These are phyloP conservation scores for Lasaia peninsularis DNA, from an alignment of 1,140 invertebrate genomes.

Conservation along the genomic window DNA sequence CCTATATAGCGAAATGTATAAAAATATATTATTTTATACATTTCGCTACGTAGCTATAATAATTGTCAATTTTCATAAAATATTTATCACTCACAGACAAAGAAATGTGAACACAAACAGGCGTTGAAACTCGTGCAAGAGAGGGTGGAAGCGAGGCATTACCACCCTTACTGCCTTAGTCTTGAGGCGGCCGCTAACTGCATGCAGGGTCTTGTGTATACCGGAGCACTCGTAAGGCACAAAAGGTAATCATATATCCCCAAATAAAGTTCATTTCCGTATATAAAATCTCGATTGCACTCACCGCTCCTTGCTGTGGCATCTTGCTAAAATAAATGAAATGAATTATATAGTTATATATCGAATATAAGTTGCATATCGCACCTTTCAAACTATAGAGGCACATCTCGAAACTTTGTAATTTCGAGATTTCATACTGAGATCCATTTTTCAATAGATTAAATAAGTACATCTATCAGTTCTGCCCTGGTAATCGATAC, in stretches of 20 bases:
- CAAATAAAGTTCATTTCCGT: no score
- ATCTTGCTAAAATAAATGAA: not conserved
- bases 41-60: not conserved
- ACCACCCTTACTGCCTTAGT: slow-evolving; percentile 80
- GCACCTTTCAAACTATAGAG: no score
- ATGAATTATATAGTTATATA: not conserved
- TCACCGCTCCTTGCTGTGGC: no score
- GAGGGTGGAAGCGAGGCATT: slow-evolving; percentile 60
- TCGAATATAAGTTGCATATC: no score
- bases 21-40: not conserved
- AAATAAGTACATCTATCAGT: no score
- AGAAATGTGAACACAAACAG: slow-evolving; percentile 65
- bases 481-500: no score
- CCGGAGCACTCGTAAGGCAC: slow-evolving; percentile 43
- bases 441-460: no score
- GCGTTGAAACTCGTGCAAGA: slow-evolving; percentile 72
- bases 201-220: slow-evolving; percentile 51
- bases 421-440: no score
- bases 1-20: no score
- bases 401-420: no score
- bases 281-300: no score
- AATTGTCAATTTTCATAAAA: no score
- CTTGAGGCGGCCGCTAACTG: slow-evolving; percentile 76
- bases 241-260: slow-evolving; percentile 60
- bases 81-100: slow-evolving; percentile 36